These are phyloP conservation scores for Eupithecia insigniata DNA, from an alignment of 2,888 invertebrate genomes.

Conservation along the genomic window DNA sequence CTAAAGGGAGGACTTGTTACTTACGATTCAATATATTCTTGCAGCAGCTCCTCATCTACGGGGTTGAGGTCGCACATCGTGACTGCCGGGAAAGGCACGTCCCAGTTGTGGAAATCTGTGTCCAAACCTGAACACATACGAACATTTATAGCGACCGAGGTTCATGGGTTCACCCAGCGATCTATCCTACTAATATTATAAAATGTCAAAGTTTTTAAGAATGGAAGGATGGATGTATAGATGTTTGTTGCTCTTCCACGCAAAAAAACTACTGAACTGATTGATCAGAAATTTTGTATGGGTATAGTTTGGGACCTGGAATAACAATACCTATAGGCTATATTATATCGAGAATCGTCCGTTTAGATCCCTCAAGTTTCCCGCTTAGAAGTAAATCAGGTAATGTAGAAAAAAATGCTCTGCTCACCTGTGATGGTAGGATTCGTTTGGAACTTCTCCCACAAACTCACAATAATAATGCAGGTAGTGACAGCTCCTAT, in stretches of 20 bases:
- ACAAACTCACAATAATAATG: conserved; percentile 90
- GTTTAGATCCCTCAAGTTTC: background rate
- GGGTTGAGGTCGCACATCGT: conserved; percentile 86
- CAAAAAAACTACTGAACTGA: no score
- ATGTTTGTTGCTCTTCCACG: no score
- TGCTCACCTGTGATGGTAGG: conserved; percentile 89
- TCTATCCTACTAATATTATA: no score
- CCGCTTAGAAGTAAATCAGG: background rate
- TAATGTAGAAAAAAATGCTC: background rate
- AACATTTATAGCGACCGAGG: background rate
- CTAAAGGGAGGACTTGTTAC: conserved; percentile 10
- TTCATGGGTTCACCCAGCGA: no score
- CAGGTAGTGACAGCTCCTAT: conserved; percentile 88
- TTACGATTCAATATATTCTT: conserved; percentile 75
- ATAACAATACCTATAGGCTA: no score
- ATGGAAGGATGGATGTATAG: no score
- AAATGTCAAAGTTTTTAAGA: no score
- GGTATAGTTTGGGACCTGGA: no score
- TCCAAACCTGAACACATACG: conserved; percentile 83
- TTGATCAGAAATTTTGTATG: no score
- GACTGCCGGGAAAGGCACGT: conserved; percentile 89
- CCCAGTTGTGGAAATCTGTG: conserved; percentile 92
- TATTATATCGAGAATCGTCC: background rate
- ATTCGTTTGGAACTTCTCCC: conserved; percentile 93
- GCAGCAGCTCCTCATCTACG: conserved; percentile 77